Base-by-base conservation (phyloP, 2,888 invertebrate genomes). In the Camptogramma bilineatum region DNA sequence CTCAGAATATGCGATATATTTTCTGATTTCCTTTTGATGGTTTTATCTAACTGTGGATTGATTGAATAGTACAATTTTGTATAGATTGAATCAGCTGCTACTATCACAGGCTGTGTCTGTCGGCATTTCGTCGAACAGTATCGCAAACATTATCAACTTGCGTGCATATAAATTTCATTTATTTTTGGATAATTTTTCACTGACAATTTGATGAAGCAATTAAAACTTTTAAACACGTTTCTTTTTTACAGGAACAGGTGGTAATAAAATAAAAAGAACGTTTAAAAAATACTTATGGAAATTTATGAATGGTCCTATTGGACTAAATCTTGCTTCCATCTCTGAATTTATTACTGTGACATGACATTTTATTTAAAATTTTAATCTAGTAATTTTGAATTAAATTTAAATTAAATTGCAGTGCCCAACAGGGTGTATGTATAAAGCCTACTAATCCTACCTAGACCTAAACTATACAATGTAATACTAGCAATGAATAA, bases 191-290 rank as follows among this genome's bases (percentile, higher is more conserved):
- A 60, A 68, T 73, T 69, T 68, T 69, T 50, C 62, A 60, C 70
- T 66, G 68, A 69, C 75, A 74, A 75, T 72, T 60, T 73, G 70
- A 73, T 75, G 71, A 64, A 72, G 70, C 75, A 78, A 77, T 78
- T 79, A 78, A 74, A 64, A 57, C 52, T 56, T 31, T 58, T 64
- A 39, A 62, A 60, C 53, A 42, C 53, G 59, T 66, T 62, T 52
- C 59, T 51, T 57, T 64, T 64, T 64, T 64, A 52, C 61, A 55
- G 55, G 51, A 62, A 60, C 58, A 61, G 60, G 50, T 62, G 50
- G 59, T 52, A 61, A 62, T 64, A 60, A 62, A 53, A 62, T 59
- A 42, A 66, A 64, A 65, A 21, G 34, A 19, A 46, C 52, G 17
- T 53, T 65, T 57, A 39, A 24, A 48, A 42, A 65, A 60, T 64